Base-by-base conservation (phyloP, 2,888 invertebrate species). In the Idaea biselata region DNA sequence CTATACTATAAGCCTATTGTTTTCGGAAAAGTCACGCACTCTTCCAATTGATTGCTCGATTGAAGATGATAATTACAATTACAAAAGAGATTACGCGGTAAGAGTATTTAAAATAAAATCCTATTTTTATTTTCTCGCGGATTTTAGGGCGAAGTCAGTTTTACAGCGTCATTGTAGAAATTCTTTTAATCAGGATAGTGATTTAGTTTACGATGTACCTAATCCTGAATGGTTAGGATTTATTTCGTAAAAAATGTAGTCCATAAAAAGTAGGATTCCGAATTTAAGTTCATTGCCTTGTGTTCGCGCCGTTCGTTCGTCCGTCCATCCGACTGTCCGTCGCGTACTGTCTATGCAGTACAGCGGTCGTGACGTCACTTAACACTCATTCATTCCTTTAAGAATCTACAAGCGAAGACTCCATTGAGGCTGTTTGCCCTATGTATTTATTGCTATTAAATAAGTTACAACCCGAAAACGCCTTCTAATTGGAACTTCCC, bases 21-120 rank as follows among this genome's bases (percentile, higher is more conserved):
- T 91, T 90, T 90, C 81, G 76, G 68, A 79, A 84, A 89, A 90
- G 90, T 90, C 91, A 92, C 91, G 91, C 76, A 78, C 84, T 32
- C 66, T 25, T 70, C 69, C 82, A 78, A 87, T 84, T 86, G 85
- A 87, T 84, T 73, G 82, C 77, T 68, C 65, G 72, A 75, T 56
- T 78, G 75, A 67, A 73, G 72, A 79, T 76, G 72, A 76, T 79
- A 79, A 84, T 84, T 85, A 82, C 81, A 84, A 83, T 83, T 83
- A 78, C 77, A 81, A 83, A 64, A 68, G 68, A 61, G 63, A 66
- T 68, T 70, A 65, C 63, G 71, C 64, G 67, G 66, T 66, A 63
- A 68, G 17, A 60, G 63, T 61, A 60, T 55, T 60, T 56, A 61
- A 16, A 18, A 56, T 18, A 18, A 18, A 44, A 14, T 60, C 60